Conservation (phyloP, 2,888 invertebrate species). For the Tinea trinotella region DNA sequence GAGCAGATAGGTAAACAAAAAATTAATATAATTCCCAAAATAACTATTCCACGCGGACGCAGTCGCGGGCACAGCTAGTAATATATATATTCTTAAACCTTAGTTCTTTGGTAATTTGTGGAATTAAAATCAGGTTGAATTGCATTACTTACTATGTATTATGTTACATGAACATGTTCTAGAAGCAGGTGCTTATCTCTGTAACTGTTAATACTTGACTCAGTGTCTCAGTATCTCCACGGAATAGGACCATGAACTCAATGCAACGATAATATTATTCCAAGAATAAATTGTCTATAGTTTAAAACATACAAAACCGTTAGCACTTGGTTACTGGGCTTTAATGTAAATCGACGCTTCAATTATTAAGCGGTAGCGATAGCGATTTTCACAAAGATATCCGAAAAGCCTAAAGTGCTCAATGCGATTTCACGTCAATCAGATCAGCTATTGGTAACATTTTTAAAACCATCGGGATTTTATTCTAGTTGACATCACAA, state of each 20-base stretch:
- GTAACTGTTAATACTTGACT: constrained; percentile 6
- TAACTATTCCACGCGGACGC: too few relatives aligned
- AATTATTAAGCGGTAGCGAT: constrained; percentile 16
- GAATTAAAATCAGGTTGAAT: too few relatives aligned
- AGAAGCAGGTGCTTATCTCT: constrained; percentile 5
- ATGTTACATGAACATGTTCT: not conserved
- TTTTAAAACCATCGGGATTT: not conserved
- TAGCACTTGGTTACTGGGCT: constrained; percentile 17
- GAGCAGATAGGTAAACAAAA: too few relatives aligned
- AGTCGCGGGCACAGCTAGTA: too few relatives aligned
- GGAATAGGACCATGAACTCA: not conserved
- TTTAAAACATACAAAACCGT: constrained; percentile 15
- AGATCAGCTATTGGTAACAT: not conserved
- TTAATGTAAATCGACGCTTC: constrained; percentile 10
- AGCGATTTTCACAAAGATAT: not conserved
- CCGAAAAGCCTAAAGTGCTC: not conserved
- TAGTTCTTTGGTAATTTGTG: too few relatives aligned
- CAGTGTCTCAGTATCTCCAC: not conserved
- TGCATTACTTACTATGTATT: too few relatives aligned
- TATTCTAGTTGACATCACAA: not conserved
- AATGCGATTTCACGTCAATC: constrained; percentile 4
- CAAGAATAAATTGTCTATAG: constrained; percentile 7
- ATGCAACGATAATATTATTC: constrained; percentile 13
- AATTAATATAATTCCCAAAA: too few relatives aligned
- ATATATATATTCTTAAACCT: too few relatives aligned